Evolutionary conservation across 1,140 invertebrate genomes (phyloP).

Genomic region (Drosophila nigrodunni): DNA sequence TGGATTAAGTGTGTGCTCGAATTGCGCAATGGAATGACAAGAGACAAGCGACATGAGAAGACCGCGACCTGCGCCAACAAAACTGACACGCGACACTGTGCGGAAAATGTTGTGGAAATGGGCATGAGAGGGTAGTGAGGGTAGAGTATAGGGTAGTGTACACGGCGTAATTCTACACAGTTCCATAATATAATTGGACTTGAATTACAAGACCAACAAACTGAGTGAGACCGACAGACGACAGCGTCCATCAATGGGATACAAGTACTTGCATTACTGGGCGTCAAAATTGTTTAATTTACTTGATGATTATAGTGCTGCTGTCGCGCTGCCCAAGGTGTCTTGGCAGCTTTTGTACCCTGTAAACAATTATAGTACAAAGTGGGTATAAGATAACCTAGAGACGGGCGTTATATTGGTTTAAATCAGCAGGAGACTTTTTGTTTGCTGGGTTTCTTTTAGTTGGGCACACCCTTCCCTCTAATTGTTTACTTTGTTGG

Average conservation of each 20-base stretch:
- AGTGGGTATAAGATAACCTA: background rate
- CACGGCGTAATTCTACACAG: conserved; percentile 20
- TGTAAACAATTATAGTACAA: background rate
- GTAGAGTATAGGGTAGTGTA: background rate
- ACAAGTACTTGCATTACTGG: conserved; percentile 12
- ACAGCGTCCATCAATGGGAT: conserved; percentile 8
- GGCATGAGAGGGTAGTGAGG: background rate
- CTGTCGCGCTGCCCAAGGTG: conserved; percentile 22
- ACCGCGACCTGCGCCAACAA: conserved; percentile 52
- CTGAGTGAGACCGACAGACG: background rate
- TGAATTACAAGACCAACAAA: conserved; percentile 51
- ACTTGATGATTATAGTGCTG: conserved; percentile 51
- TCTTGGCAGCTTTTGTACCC: conserved; percentile 25
- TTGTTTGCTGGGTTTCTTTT: background rate
- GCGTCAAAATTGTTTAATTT: conserved; percentile 81
- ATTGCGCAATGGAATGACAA: conserved; percentile 53
- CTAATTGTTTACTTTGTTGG: conserved; percentile 3
- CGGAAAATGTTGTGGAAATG: background rate
- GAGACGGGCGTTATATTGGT: too few species aligned
- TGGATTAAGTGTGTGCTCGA: conserved; percentile 21
- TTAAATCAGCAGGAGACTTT: too few species aligned
- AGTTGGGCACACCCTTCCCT: background rate
- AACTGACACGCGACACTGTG: conserved; percentile 45
- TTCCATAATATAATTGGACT: conserved; percentile 68
- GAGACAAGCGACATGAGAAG: conserved; percentile 27